These are phyloP conservation scores for Epinotia demarniana DNA, from an alignment of 2,888 invertebrate species.

Conservation along the genomic window DNA sequence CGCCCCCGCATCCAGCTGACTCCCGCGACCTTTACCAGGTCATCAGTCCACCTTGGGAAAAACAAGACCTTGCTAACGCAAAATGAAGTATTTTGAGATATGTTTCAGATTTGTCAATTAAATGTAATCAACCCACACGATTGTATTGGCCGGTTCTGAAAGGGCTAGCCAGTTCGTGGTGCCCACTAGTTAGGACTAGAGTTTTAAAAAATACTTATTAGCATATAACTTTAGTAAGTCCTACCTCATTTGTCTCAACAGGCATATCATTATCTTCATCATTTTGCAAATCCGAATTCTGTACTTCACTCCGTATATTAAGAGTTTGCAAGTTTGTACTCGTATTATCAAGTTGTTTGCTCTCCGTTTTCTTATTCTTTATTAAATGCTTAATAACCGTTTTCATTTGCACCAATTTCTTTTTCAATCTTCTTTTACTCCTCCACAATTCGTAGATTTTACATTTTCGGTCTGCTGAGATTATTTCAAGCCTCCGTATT, in stretches of 20 bases:
- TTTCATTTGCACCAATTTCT: slow-evolving; percentile 65
- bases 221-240: background rate
- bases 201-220: no score
- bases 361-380: slow-evolving; percentile 54
- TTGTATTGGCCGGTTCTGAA: no score
- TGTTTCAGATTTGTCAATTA: no score
- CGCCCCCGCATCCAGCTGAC: no score
- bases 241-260: slow-evolving; percentile 8
- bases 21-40: no score
- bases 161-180: no score
- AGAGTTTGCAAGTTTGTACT: slow-evolving; percentile 15
- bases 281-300: slow-evolving; percentile 5
- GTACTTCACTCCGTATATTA: slow-evolving; percentile 9
- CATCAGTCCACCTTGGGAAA: no score
- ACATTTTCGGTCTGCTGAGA: slow-evolving; percentile 66
- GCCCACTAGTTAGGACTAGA: no score
- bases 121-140: no score
- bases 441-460: slow-evolving; percentile 68
- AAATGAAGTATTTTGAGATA: no score
- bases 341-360: slow-evolving; percentile 19
- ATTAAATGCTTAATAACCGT: slow-evolving; percentile 67
- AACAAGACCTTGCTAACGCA: no score
- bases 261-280: background rate
- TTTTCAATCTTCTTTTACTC: slow-evolving; percentile 59
- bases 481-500: slow-evolving; percentile 65